phyloP scores from a whole-genome alignment of 2,113 vertebrate genomes.

The Ia io region DNA sequence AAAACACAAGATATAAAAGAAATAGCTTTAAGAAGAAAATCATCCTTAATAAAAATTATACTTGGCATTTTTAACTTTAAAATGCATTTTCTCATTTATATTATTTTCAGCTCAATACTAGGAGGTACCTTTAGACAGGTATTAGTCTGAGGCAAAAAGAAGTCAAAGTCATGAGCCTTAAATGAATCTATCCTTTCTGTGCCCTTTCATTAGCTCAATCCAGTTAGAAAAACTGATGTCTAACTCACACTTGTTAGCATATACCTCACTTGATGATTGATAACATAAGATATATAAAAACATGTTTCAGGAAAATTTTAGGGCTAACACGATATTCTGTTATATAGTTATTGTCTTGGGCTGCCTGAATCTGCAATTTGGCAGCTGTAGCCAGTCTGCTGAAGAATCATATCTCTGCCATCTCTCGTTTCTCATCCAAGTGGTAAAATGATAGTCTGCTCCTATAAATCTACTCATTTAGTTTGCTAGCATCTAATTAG shows the following conservation, averaged over 20 bases:
- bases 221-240: not conserved
- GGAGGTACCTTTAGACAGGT: not conserved
- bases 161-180: not conserved
- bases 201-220: not conserved
- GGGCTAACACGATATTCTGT: conserved; percentile 44
- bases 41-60: not conserved
- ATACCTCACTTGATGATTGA: conserved; percentile 15
- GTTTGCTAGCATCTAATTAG: conserved; percentile 69
- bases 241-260: not conserved
- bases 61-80: conserved; percentile 1
- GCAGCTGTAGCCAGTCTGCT: conserved; percentile 65
- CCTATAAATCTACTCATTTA: conserved; percentile 66
- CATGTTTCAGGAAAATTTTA: conserved; percentile 58
- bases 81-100: not conserved
- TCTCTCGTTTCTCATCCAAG: conserved; percentile 46
- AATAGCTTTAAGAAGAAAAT: not conserved
- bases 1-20: not conserved
- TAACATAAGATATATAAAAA: conserved; percentile 41
- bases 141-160: not conserved
- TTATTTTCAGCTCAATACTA: not conserved
- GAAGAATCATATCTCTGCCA: conserved; percentile 62
- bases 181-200: not conserved
- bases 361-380: conserved; percentile 61
- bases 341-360: conserved; percentile 44
- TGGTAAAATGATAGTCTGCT: conserved; percentile 71